These are phyloP conservation scores for Leucania comma DNA, from an alignment of 2,888 invertebrate genomes.

Conservation along the genomic window DNA sequence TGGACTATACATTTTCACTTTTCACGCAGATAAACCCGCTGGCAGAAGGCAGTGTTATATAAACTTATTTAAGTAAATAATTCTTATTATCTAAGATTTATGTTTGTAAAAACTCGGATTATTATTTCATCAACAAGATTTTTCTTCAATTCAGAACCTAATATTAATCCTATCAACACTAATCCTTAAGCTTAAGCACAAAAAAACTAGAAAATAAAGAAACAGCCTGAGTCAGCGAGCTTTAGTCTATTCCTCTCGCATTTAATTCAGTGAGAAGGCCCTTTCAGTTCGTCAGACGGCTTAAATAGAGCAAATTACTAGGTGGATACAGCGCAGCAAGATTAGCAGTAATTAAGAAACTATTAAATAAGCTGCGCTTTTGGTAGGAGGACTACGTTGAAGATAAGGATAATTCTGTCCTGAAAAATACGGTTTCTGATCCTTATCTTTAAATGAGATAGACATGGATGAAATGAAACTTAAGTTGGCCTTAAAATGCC, in stretches of 20 bases:
- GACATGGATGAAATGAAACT: constrained; percentile 2
- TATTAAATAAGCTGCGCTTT: constrained; percentile 77
- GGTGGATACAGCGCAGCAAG: constrained; percentile 74
- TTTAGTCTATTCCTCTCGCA: constrained; percentile 52
- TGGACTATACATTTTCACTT: too few relatives aligned
- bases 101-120: too few relatives aligned
- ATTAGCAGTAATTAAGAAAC: constrained; percentile 84
- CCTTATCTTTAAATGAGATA: constrained; percentile 14
- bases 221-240: constrained; percentile 19
- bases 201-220: constrained; percentile 29
- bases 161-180: not conserved
- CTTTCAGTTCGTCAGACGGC: constrained; percentile 68
- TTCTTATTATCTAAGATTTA: too few relatives aligned
- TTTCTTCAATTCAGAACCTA: not conserved
- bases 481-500: not conserved
- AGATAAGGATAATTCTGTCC: constrained; percentile 30
- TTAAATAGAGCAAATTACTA: constrained; percentile 80
- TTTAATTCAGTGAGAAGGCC: constrained; percentile 67
- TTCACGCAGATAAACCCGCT: too few relatives aligned
- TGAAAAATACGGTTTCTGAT: constrained; percentile 16
- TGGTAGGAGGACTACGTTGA: constrained; percentile 48
- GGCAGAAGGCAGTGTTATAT: too few relatives aligned
- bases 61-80: too few relatives aligned
- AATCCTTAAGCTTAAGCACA: not conserved
- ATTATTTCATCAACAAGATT: not conserved